Evolutionary conservation across 2,113 vertebrate species (phyloP).

Genomic region (Pithys albifrons): DNA sequence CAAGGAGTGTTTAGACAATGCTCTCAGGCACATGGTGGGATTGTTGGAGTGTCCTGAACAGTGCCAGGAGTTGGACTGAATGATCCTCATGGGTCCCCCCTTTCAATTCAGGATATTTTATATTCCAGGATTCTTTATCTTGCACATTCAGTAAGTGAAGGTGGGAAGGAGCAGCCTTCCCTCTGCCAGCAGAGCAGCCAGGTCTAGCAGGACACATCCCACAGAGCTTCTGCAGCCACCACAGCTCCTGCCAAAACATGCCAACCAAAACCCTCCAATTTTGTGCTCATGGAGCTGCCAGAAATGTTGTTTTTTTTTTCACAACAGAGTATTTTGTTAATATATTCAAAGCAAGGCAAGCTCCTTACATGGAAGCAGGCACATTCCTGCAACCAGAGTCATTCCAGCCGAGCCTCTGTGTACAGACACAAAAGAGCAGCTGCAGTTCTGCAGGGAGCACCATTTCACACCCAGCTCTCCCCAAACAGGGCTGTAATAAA

Average conservation of each 20-base stretch:
- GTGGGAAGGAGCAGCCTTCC: neutral
- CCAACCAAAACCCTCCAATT: neutral
- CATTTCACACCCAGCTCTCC: neutral
- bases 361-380: fast-evolving
- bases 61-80: neutral
- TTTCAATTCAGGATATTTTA: neutral
- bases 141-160: neutral
- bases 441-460: conserved; percentile 23
- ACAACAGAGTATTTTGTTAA: neutral
- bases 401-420: neutral
- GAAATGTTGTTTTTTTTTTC: neutral
- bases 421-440: neutral
- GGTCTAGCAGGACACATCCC: neutral
- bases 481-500: neutral
- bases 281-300: fast-evolving
- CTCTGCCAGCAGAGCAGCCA: neutral
- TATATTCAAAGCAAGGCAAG: neutral
- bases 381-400: neutral
- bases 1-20: too few species aligned
- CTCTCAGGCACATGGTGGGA: neutral
- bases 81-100: neutral
- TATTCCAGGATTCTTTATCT: neutral
- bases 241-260: neutral
- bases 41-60: neutral
- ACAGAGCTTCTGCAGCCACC: neutral